Evolutionary conservation across 1,140 invertebrate genomes (phyloP), one percentile per base, ranked within the genome.

Genomic region (Cyrtorhinus lividipennis): DNA sequence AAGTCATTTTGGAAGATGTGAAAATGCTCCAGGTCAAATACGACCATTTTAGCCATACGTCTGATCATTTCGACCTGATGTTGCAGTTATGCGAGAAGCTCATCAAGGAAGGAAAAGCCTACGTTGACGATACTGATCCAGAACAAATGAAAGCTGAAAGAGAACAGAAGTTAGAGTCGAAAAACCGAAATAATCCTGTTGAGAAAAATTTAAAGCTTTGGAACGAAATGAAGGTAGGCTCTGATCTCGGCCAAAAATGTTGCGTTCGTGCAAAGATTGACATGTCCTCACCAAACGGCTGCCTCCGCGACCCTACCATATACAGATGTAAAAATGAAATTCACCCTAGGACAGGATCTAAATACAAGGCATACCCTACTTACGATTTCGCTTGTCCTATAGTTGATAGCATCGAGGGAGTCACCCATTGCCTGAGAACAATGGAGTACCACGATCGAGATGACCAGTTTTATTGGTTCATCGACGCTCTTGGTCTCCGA

Each of bases 321-420:
- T 99, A 98, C 73, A 79, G 97, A n/a, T 99, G 95, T 75, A 99
- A 99, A 75, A 83, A 83, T 65, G 94, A 98, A 74, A 75, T 81
- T 10, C 97, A 99, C 81, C 88, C 95, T 1, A 77, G 87, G 27
- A 98, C 95, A 48, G 93, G 92, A 61, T 83, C 78, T 24, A 94
- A 96, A 78, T 99, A 98, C 76, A 98, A 97, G 92, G 95, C 96
- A 2, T 99, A 99, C 77, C 97, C 97, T 24, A 99, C 96, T 0
- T 99, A 99, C 71, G 97, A 99, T 77, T 99, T 99, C 80, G 95
- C 96, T 1, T 99, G 97, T 75, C 97, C 97, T 2, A 97, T 99
- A 71, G 95, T 99, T 1, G 97, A 99, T 75, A 87, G 91, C 57
- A 80, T 98, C 56, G 97, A 99, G 79, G 88, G 87, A 62, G 94